phyloP scores from a whole-genome alignment of 2,113 vertebrate genomes.

The Gobiocypris rarus region DNA sequence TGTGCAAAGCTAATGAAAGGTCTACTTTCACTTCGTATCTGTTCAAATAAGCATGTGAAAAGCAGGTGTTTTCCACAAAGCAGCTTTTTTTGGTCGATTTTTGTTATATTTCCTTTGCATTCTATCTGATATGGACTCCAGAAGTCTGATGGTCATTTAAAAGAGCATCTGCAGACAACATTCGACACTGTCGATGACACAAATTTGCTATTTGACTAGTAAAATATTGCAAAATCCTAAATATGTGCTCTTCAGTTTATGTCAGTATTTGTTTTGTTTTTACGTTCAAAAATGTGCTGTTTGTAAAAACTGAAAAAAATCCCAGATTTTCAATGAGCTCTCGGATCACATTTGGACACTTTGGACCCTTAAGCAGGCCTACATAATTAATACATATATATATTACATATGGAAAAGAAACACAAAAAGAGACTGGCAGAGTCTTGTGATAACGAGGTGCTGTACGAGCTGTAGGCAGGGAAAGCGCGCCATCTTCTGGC shows the following conservation, averaged over 20 bases:
- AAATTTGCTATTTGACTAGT: not conserved
- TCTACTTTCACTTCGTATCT: conserved; percentile 10
- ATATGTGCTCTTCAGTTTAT: not conserved
- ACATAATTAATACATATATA: not conserved
- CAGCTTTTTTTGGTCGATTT: not conserved
- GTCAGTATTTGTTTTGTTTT: not conserved
- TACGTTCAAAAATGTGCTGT: not conserved
- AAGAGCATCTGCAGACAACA: not conserved
- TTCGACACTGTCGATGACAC: not conserved
- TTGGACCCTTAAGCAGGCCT: not conserved
- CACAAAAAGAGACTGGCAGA: no score
- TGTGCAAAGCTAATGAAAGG: not conserved
- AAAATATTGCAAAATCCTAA: not conserved
- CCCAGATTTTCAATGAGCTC: not conserved
- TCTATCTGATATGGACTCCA: not conserved
- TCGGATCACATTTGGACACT: not conserved
- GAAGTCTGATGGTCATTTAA: not conserved
- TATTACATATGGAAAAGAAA: no score
- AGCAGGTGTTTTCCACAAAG: conserved; percentile 16
- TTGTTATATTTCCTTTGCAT: not conserved
- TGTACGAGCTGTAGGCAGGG: no score
- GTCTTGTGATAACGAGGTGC: no score
- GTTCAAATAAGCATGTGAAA: not conserved
- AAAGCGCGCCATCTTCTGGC: no score
- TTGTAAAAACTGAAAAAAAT: not conserved